phyloP scores from a whole-genome alignment of 2,113 vertebrate genomes.

The Struthio camelus region DNA sequence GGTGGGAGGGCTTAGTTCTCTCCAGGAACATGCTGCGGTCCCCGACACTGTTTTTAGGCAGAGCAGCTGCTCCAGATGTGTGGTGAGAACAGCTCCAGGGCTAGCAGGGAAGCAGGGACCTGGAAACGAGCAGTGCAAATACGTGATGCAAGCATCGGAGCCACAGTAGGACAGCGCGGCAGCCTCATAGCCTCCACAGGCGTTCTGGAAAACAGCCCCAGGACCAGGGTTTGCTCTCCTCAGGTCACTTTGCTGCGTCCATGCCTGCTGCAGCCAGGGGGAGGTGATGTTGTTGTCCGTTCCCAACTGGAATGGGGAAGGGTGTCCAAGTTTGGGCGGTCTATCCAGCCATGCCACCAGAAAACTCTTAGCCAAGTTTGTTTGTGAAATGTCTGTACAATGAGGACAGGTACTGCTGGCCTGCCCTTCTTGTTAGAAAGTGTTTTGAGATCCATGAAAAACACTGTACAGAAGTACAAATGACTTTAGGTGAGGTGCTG shows the following conservation, averaged over 20 bases:
- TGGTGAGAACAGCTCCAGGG: background rate
- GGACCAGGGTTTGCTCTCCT: background rate
- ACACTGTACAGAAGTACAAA: background rate
- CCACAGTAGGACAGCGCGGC: background rate
- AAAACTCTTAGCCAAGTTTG: background rate
- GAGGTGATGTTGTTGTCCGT: background rate
- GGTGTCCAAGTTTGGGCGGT: background rate
- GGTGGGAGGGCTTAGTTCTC: background rate
- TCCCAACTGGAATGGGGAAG: background rate
- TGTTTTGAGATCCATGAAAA: background rate
- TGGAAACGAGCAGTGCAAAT: background rate
- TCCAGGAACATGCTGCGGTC: rapidly evolving
- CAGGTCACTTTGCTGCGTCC: background rate
- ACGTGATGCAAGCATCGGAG: background rate
- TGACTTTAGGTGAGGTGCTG: background rate
- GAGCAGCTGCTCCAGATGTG: constrained; percentile 20
- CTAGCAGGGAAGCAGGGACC: background rate
- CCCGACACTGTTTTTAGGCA: background rate
- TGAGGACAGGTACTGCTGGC: background rate
- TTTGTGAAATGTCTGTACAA: background rate
- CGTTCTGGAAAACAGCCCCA: background rate
- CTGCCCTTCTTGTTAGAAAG: background rate
- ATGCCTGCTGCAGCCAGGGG: background rate
- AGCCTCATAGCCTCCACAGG: background rate
- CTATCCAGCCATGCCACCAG: background rate